Evolutionary conservation across 2,888 invertebrate species (phyloP), one percentile per base, ranked within the genome.

Genomic region (Lypha dubia): DNA sequence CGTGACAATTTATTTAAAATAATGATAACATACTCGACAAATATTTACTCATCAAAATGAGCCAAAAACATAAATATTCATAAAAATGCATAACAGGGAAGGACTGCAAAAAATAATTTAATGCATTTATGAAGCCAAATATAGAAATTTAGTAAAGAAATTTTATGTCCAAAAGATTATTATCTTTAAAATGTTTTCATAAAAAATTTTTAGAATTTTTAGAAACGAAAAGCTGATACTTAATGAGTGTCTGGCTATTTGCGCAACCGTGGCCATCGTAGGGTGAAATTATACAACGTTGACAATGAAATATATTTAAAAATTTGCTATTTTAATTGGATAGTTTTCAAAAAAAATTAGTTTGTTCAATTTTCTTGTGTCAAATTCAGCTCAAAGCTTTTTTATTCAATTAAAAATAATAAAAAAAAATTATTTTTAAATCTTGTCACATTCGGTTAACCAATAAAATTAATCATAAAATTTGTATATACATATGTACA

Each of bases 1-100:
- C 76, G 82, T 82, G 82, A 82, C 76, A 71, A 71, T 15, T 67
- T 67, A 73, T 44, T 70, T 67, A 35, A 75, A 75, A 56, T 58
- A n/a, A 9, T 38, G 15, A 38, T 62, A 15, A n/a, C n/a, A 13
- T 11, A 65, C 11, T n/a, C 13, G n/a, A 17, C 58, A 32, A 58
- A 71, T 62, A 74, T 56, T 63, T 63, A 24, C 32, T 53, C 60
- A 75, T 71, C 70, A 46, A 82, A 4, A 28, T 71, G 60, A 65
- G 70, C 75, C 56, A 73, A 73, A 38, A 49, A 11, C 35, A 38
- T 9, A 38, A n/a, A n/a, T n/a, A n/a, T n/a, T n/a, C n/a, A n/a
- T n/a, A n/a, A n/a, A n/a, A n/a, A n/a, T n/a, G n/a, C n/a, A n/a
- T n/a, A n/a, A n/a, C n/a, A n/a, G n/a, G n/a, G n/a, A n/a, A n/a